These are phyloP conservation scores for Graphium colonna DNA, from an alignment of 2,888 invertebrate genomes.

Conservation along the genomic window DNA sequence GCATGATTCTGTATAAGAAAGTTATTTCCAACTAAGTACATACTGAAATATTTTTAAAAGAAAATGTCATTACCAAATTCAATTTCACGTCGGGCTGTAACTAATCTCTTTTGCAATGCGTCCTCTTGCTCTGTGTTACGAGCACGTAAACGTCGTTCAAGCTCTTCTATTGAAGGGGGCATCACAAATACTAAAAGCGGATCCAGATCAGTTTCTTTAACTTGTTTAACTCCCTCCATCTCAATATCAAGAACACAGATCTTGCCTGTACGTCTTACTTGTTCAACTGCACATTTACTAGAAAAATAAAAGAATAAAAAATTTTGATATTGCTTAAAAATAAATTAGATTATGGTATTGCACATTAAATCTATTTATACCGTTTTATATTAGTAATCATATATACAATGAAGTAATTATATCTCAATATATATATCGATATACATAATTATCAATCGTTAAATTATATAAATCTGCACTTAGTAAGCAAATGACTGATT, in stretches of 20 bases:
- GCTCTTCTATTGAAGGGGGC: constrained; percentile 91
- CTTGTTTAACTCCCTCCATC: constrained; percentile 93
- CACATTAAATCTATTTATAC: no score
- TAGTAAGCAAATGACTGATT: no score
- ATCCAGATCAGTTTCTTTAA: constrained; percentile 89
- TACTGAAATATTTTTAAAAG: no score
- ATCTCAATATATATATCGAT: no score
- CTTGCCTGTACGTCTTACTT: constrained; percentile 88
- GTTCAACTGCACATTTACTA: constrained; percentile 92
- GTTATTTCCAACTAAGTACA: no score
- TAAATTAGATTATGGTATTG: no score
- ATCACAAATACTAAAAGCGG: constrained; percentile 94
- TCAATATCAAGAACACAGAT: constrained; percentile 97
- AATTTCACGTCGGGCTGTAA: constrained; percentile 89
- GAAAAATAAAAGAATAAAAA: constrained; percentile 47
- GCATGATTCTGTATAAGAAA: no score
- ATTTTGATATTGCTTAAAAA: no score
- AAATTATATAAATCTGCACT: no score
- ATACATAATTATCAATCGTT: no score
- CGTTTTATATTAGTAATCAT: no score
- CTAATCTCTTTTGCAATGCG: constrained; percentile 87
- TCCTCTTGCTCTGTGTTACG: constrained; percentile 96
- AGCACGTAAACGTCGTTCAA: constrained; percentile 86
- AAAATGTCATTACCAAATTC: constrained; percentile 91
- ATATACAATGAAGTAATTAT: no score